These are phyloP conservation scores for Hypsibius dujardini DNA, from an alignment of 1,140 invertebrate genomes.

Conservation along the genomic window DNA sequence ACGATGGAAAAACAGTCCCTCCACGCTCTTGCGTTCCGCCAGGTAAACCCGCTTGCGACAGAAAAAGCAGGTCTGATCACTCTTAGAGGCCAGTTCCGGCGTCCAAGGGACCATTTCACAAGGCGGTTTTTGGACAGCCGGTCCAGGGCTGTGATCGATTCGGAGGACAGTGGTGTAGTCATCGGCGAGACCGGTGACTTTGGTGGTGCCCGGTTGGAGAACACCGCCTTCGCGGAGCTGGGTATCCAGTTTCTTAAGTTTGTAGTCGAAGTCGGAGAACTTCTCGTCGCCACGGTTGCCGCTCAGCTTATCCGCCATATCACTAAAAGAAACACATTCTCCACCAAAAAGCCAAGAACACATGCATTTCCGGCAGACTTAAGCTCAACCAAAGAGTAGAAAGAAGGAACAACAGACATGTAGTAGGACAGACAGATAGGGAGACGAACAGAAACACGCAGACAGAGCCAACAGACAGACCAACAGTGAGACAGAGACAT, in stretches of 20 bases:
- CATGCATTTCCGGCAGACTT: too few relatives aligned
- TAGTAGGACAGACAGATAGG: too few relatives aligned
- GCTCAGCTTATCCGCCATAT: not conserved
- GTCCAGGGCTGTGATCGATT: not conserved
- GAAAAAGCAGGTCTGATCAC: constrained; percentile 53
- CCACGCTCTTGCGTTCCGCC: constrained; percentile 64
- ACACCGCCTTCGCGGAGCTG: not conserved
- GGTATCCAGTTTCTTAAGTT: not conserved
- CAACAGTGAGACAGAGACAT: too few relatives aligned
- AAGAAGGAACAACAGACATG: too few relatives aligned
- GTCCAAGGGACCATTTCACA: not conserved
- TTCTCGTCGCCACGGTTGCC: not conserved
- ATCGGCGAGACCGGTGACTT: not conserved
- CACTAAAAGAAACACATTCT: not conserved
- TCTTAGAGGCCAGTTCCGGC: not conserved
- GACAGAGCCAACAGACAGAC: too few relatives aligned
- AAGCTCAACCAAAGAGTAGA: too few relatives aligned
- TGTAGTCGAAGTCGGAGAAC: not conserved
- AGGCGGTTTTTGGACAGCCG: not conserved
- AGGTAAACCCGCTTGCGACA: constrained; percentile 69
- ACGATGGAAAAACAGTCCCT: constrained; percentile 68
- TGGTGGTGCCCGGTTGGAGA: not conserved
- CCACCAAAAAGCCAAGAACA: too few relatives aligned
- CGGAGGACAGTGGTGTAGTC: not conserved
- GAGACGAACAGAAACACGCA: too few relatives aligned